phyloP scores from a whole-genome alignment of 2,888 invertebrate species.

The Brachypterus glaber region DNA sequence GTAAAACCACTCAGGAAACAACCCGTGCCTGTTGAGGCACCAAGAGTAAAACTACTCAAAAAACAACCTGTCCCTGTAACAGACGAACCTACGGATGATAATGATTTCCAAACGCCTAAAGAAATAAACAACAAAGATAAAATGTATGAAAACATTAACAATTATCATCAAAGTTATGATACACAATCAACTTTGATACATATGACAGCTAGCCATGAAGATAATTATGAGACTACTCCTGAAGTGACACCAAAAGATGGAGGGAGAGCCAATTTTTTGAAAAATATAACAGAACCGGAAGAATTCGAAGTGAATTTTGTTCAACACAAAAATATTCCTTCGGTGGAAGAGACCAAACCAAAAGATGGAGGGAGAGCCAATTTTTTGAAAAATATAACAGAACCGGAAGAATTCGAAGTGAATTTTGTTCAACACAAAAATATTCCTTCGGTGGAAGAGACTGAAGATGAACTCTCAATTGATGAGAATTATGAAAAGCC shows the following conservation, averaged over 20 bases:
- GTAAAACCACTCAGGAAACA: no score
- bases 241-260: not conserved
- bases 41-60: no score
- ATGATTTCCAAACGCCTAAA: no score
- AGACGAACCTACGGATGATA: no score
- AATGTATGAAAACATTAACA: conserved; percentile 1
- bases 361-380: not conserved
- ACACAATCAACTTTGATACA: conserved; percentile 18
- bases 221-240: not conserved
- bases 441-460: not conserved
- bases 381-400: not conserved
- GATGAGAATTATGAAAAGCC: not conserved
- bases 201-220: conserved; percentile 18
- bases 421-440: no score
- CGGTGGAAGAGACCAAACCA: not conserved
- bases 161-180: not conserved
- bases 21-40: no score
- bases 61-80: no score
- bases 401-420: not conserved
- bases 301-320: not conserved
- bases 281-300: no score
- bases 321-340: not conserved
- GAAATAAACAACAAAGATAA: no score
- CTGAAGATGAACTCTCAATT: not conserved
- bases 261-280: not conserved